Evolutionary conservation across 2,888 invertebrate species (phyloP).

Genomic region (Lysandra bellargus): DNA sequence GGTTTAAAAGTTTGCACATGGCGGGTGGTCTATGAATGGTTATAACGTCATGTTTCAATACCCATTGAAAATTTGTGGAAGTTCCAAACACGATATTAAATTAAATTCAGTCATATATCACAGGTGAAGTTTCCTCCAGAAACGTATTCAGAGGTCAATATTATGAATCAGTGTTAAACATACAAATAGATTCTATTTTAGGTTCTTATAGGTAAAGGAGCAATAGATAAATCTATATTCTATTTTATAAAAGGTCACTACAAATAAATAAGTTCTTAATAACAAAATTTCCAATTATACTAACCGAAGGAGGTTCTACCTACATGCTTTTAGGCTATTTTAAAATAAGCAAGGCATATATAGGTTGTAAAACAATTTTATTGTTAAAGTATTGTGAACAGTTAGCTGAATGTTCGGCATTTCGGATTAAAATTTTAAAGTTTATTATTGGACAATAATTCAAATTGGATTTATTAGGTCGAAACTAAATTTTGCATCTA

Average conservation of each 20-base stretch:
- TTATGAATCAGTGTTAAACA: background rate
- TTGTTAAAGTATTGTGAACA: too few relatives aligned
- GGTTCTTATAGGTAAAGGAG: background rate
- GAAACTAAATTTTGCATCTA: background rate
- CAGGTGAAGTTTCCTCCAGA: background rate
- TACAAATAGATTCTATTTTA: background rate
- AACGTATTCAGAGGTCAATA: background rate
- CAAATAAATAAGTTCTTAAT: background rate
- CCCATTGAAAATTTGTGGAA: conserved; percentile 7
- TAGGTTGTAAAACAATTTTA: too few relatives aligned
- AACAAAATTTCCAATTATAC: background rate
- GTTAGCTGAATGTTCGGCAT: too few relatives aligned
- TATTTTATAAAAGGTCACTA: background rate
- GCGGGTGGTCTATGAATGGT: background rate
- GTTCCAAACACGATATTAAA: background rate
- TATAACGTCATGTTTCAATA: background rate
- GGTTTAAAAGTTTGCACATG: background rate
- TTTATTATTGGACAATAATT: too few relatives aligned
- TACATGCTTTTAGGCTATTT: background rate
- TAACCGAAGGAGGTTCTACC: background rate
- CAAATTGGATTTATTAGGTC: background rate
- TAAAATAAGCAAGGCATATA: background rate
- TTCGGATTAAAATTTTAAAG: too few relatives aligned
- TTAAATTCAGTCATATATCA: conserved; percentile 5
- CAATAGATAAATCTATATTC: too few relatives aligned